Percentiles rank a stretch among this genome's conserved stretches.
phyloP scores from a whole-genome alignment of 2,113 vertebrate genomes.

The Solenodon paradoxus region DNA sequence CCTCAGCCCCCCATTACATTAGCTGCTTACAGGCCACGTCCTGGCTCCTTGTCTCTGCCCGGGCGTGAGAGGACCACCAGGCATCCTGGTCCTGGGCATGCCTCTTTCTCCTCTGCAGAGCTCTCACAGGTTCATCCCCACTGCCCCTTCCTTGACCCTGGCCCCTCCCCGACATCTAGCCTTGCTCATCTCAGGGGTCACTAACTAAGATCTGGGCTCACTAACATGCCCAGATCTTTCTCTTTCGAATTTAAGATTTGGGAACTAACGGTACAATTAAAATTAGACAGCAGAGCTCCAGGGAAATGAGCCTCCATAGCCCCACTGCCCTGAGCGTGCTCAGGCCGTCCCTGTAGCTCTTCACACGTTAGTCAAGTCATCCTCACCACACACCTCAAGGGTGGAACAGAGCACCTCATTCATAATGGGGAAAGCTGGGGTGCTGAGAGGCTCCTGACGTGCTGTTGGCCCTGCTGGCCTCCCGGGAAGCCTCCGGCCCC shows the following conservation, averaged over 20 bases:
- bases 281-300: not conserved
- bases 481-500: too few relatives aligned
- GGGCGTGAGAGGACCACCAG: accelerated
- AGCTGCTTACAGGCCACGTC: too few relatives aligned
- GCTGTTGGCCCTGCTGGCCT: too few relatives aligned
- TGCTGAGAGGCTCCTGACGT: too few relatives aligned
- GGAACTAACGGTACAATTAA: not conserved
- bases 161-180: accelerated
- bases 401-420: accelerated
- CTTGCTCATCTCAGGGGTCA: not conserved
- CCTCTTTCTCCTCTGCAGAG: not conserved
- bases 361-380: accelerated
- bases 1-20: accelerated
- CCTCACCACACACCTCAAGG: not conserved
- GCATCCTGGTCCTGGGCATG: accelerated
- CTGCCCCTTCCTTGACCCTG: too few relatives aligned
- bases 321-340: accelerated
- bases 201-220: too few relatives aligned
- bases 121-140: accelerated
- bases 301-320: not conserved
- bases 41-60: not conserved
- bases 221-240: not conserved
- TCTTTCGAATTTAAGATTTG: not conserved
- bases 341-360: too few relatives aligned
- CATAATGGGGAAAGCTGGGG: not conserved